Conservation (phyloP, 2,797 vertebrate genomes). For the Melanotaenia pygmaea region DNA sequence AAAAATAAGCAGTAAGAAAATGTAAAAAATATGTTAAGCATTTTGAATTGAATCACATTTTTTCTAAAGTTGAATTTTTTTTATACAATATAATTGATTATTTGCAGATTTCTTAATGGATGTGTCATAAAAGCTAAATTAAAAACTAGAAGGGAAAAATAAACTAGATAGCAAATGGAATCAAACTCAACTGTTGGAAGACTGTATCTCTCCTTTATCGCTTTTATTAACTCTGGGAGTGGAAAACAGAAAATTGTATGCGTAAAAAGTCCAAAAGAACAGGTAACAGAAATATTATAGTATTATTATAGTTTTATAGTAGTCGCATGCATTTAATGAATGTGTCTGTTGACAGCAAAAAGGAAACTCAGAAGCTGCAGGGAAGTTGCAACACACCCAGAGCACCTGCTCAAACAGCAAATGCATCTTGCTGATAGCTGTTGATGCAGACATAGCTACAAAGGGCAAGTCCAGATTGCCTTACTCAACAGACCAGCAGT, state of each 20-base stretch:
- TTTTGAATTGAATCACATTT: background rate
- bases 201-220: too few relatives aligned
- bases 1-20: slow-evolving; percentile 20
- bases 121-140: background rate
- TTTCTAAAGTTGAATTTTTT: background rate
- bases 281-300: background rate
- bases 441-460: slow-evolving; percentile 76
- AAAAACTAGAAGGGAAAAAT: background rate
- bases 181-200: too few relatives aligned
- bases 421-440: slow-evolving; percentile 65
- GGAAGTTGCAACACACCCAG: slow-evolving; percentile 46
- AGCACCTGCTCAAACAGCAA: slow-evolving; percentile 74
- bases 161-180: too few relatives aligned
- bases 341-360: background rate
- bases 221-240: too few relatives aligned
- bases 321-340: slow-evolving; percentile 1
- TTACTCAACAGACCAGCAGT: slow-evolving; percentile 73
- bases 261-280: background rate
- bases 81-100: background rate
- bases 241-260: too few relatives aligned
- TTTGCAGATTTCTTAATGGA: background rate
- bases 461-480: slow-evolving; percentile 81
- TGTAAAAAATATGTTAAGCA: background rate
- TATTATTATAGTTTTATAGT: too few relatives aligned
- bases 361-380: slow-evolving; percentile 26